Evolutionary conservation across 2,113 vertebrate species (phyloP).

Genomic region (Chauna torquata): DNA sequence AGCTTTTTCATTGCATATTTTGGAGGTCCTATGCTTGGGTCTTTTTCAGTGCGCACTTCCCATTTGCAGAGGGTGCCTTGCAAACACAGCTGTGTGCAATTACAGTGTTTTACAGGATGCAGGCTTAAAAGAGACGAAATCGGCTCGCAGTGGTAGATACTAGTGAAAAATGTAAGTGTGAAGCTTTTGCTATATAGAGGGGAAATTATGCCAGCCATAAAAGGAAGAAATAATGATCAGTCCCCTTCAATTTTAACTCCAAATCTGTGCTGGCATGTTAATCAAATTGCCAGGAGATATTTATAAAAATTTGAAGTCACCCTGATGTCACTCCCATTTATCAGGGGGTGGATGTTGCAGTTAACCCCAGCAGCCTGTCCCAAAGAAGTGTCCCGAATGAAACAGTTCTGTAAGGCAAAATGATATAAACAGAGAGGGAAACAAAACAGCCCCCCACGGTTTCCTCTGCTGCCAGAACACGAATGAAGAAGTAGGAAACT

Average conservation of each 20-base stretch:
- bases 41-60: neutral
- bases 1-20: neutral
- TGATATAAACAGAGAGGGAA: neutral
- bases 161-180: neutral
- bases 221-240: neutral
- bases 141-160: neutral
- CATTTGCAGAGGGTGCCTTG: neutral
- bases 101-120: neutral
- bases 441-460: neutral
- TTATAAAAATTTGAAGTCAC: neutral
- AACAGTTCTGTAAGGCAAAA: neutral
- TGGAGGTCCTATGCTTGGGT: neutral
- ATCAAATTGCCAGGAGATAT: neutral
- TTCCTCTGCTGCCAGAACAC: neutral
- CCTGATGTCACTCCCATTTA: neutral
- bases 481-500: neutral
- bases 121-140: neutral
- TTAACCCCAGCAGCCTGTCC: neutral
- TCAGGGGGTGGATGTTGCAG: neutral
- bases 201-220: neutral
- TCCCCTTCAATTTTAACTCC: neutral
- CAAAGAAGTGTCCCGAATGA: neutral
- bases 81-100: conserved; percentile 10
- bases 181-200: neutral
- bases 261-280: neutral